Percentiles rank a stretch among this genome's conserved stretches.
Conservation (phyloP, 2,888 invertebrate species). For the Acanthoscelides obtectus region DNA sequence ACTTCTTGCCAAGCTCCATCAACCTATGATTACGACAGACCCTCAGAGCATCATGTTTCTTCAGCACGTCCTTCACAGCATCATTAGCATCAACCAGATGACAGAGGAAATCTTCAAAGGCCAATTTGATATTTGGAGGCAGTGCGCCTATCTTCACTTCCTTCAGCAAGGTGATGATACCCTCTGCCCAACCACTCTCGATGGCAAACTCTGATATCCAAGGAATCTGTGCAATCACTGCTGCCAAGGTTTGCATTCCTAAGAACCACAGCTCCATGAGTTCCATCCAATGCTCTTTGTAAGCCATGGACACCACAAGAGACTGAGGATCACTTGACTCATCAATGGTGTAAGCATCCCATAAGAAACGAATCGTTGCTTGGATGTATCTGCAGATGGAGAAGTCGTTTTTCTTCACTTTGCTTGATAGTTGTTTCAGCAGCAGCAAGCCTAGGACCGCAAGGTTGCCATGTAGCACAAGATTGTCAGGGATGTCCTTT, state of each 20-base stretch:
- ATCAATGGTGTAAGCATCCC: constrained; percentile 89
- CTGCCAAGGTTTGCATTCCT: constrained; percentile 83
- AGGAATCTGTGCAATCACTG: constrained; percentile 72
- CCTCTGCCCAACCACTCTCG: constrained; percentile 92
- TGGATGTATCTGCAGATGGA: constrained; percentile 86
- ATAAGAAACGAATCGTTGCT: constrained; percentile 82
- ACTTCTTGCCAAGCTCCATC: constrained; percentile 84
- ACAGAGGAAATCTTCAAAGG: constrained; percentile 85
- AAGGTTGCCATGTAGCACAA: constrained; percentile 80
- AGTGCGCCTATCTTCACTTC: constrained; percentile 80
- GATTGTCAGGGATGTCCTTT: constrained; percentile 76
- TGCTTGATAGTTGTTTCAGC: constrained; percentile 76
- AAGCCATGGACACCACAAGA: constrained; percentile 77
- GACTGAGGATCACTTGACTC: constrained; percentile 80
- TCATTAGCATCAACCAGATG: constrained; percentile 76
- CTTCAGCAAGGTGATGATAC: constrained; percentile 74
- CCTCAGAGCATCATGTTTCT: constrained; percentile 76
- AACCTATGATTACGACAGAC: constrained; percentile 82
- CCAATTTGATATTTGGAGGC: constrained; percentile 79
- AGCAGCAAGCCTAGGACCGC: constrained; percentile 77
- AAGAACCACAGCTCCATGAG: constrained; percentile 89
- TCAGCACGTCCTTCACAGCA: constrained; percentile 68
- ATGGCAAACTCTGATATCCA: constrained; percentile 90
- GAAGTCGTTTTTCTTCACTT: constrained; percentile 82
- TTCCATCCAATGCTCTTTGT: constrained; percentile 86